Base-by-base conservation (phyloP, 2,113 vertebrate species). In the Grammomys surdaster region DNA sequence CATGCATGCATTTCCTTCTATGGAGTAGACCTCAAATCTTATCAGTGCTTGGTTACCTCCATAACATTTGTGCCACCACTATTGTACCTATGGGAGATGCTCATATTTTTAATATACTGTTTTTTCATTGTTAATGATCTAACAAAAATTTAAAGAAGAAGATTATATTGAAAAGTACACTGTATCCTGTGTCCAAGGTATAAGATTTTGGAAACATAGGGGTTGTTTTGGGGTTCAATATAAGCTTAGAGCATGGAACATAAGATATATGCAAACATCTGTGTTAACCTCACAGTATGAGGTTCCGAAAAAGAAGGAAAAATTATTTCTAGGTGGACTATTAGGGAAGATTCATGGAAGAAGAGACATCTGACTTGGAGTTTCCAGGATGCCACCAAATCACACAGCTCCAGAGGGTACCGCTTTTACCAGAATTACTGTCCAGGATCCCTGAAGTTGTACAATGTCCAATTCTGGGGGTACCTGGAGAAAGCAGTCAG, bases 151-250 rank as follows among this genome's bases (percentile, higher is more conserved):
- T 54, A 7, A 60, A 89, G 65, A 58, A 51, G 17, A 92, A 31
- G 80, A 88, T 91, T 58, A 60, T 82, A 9, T 76, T 96, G 31
- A 92, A 96, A 96, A 87, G 89, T 92, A 3, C 7, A 5, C 24
- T 93, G 24, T 10, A 16, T 7, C 3, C 2, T 67, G 51, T 91
- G 40, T 86, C 31, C 16, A 80, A 75, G 22, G 3, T 94, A 22
- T n/a, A 33, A 88, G 40, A 20, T 5, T 60, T 54, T 93, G 65
- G 58, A 72, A 58, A 36, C 19, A 77, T 54, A 12, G 36, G 51
- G 46, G 26, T 40, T 22, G 40, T 90, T 67, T 90, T 36, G 22
- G 56, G 36, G 33, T 92, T 90, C 2, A 54, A 0, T 56, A 86
- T 81, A 86, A 86, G n/a, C 72, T 78, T 14, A 56, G 16, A 86